Percentiles rank a stretch among this genome's conserved stretches.
Conservation (phyloP, 2,888 invertebrate genomes). For the Phyllotreta striolata region DNA sequence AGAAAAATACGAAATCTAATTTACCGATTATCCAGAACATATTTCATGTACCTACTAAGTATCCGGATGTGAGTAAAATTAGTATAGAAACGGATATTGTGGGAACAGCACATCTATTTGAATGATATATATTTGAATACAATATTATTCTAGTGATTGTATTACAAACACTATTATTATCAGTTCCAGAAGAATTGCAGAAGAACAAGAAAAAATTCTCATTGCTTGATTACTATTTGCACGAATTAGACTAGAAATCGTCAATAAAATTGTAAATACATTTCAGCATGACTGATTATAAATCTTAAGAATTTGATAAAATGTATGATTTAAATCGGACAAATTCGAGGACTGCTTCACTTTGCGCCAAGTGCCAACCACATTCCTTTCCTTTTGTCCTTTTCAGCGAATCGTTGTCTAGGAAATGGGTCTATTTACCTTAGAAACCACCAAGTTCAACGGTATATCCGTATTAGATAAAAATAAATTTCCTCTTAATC, state of each 20-base stretch:
- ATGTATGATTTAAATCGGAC: neutral
- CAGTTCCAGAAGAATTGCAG: neutral
- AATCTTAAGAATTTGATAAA: no score
- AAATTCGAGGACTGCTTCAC: constrained; percentile 20
- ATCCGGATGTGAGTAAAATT: no score
- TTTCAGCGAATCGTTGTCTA: constrained; percentile 38
- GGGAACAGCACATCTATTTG: no score
- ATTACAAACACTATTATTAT: neutral
- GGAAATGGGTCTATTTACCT: constrained; percentile 42
- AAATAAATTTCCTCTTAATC: constrained; percentile 26
- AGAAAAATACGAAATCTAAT: no score
- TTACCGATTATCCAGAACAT: no score
- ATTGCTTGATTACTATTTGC: neutral
- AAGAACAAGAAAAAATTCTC: neutral
- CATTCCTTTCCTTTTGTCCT: constrained; percentile 29
- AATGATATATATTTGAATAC: no score
- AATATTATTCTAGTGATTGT: no score
- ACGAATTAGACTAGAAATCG: neutral
- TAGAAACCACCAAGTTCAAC: constrained; percentile 35
- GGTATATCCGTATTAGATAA: constrained; percentile 2
- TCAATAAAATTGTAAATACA: neutral
- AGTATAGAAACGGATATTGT: no score
- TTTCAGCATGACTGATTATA: no score
- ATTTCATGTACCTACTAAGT: no score
- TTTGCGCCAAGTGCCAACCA: constrained; percentile 30